Conservation (phyloP, 2,113 vertebrate species). For the Mormyrus iriodes region DNA sequence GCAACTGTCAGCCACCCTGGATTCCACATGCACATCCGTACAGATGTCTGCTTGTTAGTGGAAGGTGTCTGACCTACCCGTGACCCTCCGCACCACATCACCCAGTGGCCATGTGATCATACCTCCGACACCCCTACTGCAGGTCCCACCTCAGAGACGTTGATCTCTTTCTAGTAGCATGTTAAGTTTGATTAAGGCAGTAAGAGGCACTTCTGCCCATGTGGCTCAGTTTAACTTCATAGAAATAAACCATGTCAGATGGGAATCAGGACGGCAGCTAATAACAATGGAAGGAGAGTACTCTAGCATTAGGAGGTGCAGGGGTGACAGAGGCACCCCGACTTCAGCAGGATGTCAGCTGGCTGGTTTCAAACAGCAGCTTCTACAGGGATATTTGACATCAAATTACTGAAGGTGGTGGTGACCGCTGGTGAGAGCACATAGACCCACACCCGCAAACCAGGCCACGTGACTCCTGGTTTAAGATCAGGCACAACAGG, state of each 20-base stretch:
- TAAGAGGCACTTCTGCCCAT: conserved; percentile 16
- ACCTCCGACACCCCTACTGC: not conserved
- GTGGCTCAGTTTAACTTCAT: conserved; percentile 24
- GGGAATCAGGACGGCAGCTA: conserved; percentile 3
- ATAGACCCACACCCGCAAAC: not conserved
- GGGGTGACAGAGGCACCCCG: not conserved
- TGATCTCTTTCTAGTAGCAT: conserved; percentile 8
- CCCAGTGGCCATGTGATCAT: not conserved
- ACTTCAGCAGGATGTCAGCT: not conserved
- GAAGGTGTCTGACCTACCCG: not conserved
- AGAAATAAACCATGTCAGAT: conserved; percentile 22
- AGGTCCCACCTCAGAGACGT: not conserved
- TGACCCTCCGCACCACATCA: not conserved
- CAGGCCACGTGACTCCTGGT: not conserved
- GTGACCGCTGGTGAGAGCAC: not conserved
- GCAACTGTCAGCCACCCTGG: not conserved
- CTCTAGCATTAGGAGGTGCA: not conserved
- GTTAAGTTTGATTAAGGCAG: conserved; percentile 9
- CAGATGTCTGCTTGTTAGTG: not conserved
- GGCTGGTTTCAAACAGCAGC: not conserved
- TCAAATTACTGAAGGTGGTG: not conserved
- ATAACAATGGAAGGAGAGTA: not conserved
- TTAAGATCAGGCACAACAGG: not conserved
- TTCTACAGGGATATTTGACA: not conserved
- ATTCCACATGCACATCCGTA: not conserved